These are phyloP conservation scores for Meiosimyza decipiens DNA, from an alignment of 2,888 invertebrate genomes.

Conservation along the genomic window DNA sequence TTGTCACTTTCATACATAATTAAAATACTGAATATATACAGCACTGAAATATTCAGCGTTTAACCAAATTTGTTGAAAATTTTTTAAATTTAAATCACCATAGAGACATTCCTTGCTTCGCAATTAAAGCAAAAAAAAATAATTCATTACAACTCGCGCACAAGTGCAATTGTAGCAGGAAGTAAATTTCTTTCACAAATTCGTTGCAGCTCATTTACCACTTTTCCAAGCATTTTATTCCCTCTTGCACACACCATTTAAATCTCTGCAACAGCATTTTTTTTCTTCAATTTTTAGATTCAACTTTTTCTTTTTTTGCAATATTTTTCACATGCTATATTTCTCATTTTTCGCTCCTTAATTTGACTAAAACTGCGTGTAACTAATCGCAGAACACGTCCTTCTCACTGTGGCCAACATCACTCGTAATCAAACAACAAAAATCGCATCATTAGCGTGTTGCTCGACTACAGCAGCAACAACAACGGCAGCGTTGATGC, in stretches of 20 bases:
- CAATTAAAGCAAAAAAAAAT: no score
- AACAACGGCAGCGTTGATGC: neutral
- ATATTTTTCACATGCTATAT: slow-evolving; percentile 7
- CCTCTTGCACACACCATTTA: neutral
- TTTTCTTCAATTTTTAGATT: neutral
- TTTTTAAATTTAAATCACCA: no score
- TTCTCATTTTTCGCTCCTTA: slow-evolving; percentile 23
- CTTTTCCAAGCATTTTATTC: slow-evolving; percentile 10
- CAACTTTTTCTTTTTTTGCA: neutral
- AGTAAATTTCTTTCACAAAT: slow-evolving; percentile 11
- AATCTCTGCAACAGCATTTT: neutral
- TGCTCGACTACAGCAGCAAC: neutral
- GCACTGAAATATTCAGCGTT: no score
- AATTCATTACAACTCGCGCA: no score
- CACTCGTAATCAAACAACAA: slow-evolving; percentile 16
- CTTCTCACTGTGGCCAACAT: slow-evolving; percentile 15
- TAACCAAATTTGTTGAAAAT: no score
- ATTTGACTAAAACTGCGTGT: slow-evolving; percentile 28
- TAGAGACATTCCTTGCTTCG: no score
- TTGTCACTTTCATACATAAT: no score
- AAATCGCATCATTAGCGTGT: slow-evolving; percentile 30
- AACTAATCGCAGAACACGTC: slow-evolving; percentile 29
- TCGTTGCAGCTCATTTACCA: slow-evolving; percentile 12
- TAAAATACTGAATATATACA: no score
- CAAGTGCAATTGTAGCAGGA: slow-evolving; percentile 1